Base-by-base conservation (phyloP, 2,113 vertebrate species). In the Brachypodius melanocephalos region DNA sequence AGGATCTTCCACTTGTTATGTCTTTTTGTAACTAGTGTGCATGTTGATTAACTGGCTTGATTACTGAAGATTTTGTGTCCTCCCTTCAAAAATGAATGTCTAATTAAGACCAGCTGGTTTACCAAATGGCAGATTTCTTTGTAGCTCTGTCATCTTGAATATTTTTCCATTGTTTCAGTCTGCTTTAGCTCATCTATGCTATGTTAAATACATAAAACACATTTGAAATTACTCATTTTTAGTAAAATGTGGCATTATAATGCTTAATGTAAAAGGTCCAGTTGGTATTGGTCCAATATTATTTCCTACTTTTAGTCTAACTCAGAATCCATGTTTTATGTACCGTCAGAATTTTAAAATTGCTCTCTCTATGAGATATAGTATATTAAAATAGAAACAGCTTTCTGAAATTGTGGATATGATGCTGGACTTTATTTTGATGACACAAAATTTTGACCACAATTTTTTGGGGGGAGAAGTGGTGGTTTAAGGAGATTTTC, bases 81-180 rank as follows among this genome's bases (percentile, higher is more conserved):
- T 92, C 29, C 31, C 46, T 85, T 89, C 34, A 81, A 62, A 94
- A 90, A 42, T 75, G 34, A 76, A 68, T 1, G 36, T 51, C 58
- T 85, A 74, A 36, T 85, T 89, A 62, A 75, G 74, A 69, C 93
- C 84, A 95, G 49, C 89, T 96, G 66, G 45, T 85, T 95, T 72
- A 49, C 85, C 84, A 95, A 91, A 95, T 95, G 87, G 69, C 55
- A 78, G 25, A 75, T 92, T 90, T 73, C 48, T 85, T 89, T 95
- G 22, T 52, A 75, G 62, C 48, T 72, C 59, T 94, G 34, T 94
- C 38, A 77, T 79, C 57, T 55, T 89, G 91, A 86, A 88, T 84
- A 81, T 32, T 38, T 85, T 93, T 77, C 9, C 10, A 3, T 68
- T 93, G 48, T 79, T 93, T 73, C 55, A 68, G 12, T 83, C 78